These are phyloP conservation scores for Cacatua alba DNA, from an alignment of 2,113 vertebrate genomes.

Conservation along the genomic window DNA sequence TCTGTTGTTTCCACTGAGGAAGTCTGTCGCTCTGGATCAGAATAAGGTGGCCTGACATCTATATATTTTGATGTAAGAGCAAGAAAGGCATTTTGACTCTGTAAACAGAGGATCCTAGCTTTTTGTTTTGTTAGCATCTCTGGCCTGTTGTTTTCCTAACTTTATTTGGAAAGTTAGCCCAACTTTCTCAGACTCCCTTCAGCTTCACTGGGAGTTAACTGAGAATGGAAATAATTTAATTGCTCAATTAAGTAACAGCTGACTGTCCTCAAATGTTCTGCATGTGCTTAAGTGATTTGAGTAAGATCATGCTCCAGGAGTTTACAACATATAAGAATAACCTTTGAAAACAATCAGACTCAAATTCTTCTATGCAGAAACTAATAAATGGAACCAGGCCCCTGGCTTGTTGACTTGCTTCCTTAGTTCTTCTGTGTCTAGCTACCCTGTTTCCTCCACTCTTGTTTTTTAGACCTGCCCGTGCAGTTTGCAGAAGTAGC, in stretches of 20 bases:
- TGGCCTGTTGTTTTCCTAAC: not conserved
- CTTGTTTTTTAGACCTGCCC: not conserved
- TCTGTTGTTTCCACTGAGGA: not conserved
- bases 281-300: not conserved
- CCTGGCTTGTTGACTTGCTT: not conserved
- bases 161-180: not conserved
- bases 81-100: not conserved
- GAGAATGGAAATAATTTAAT: slow-evolving; percentile 4
- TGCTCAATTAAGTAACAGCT: not conserved
- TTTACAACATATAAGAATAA: not conserved
- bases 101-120: not conserved
- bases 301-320: not conserved
- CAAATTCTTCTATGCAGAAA: not conserved
- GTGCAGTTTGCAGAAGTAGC: not conserved
- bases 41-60: not conserved
- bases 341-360: not conserved
- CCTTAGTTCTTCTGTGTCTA: not conserved
- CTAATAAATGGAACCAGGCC: not conserved
- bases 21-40: not conserved
- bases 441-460: not conserved
- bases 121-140: not conserved
- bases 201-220: not conserved
- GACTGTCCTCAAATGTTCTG: not conserved
- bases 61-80: not conserved
- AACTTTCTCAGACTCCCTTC: not conserved